These are phyloP conservation scores for Drosophila histrio DNA, from an alignment of 2,888 invertebrate species.

Conservation along the genomic window DNA sequence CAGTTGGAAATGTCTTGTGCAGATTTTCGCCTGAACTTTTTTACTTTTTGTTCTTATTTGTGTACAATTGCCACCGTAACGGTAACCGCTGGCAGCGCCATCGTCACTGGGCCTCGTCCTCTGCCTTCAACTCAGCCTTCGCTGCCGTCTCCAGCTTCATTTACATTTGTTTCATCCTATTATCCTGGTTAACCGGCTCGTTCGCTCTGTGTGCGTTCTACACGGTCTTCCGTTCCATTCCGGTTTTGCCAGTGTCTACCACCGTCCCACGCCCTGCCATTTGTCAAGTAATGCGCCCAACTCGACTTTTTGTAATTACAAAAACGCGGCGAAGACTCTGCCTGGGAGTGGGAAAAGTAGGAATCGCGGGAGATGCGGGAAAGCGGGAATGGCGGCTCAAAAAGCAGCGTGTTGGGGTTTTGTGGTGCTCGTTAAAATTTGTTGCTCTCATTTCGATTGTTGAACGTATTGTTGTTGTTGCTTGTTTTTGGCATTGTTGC, in stretches of 20 bases:
- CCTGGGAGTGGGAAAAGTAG: neutral
- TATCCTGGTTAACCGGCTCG: constrained; percentile 75
- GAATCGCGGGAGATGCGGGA: constrained; percentile 23
- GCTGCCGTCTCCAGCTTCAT: constrained; percentile 41
- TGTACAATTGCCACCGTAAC: constrained; percentile 45
- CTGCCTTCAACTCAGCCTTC: neutral
- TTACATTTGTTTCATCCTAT: constrained; percentile 78
- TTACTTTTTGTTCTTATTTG: constrained; percentile 29
- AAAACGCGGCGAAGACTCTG: constrained; percentile 27
- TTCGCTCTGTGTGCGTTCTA: constrained; percentile 25
- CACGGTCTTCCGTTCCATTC: constrained; percentile 15
- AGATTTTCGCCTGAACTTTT: constrained; percentile 55
- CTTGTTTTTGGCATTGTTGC: constrained; percentile 52
- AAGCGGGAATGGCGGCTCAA: constrained; percentile 51
- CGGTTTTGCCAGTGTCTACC: constrained; percentile 1
- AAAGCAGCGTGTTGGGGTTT: constrained; percentile 69
- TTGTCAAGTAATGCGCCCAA: constrained; percentile 70
- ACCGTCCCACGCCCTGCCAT: constrained; percentile 44
- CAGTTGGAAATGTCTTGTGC: constrained; percentile 74
- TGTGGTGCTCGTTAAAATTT: constrained; percentile 77
- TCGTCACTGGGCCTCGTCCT: constrained; percentile 14
- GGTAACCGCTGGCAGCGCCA: constrained; percentile 22
- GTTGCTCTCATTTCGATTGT: constrained; percentile 78
- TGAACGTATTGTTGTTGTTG: constrained; percentile 30
- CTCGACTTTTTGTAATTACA: constrained; percentile 80